Percentiles rank a stretch among this genome's conserved stretches.
Evolutionary conservation across 2,888 invertebrate genomes (phyloP).

Genomic region (Idaea straminata): DNA sequence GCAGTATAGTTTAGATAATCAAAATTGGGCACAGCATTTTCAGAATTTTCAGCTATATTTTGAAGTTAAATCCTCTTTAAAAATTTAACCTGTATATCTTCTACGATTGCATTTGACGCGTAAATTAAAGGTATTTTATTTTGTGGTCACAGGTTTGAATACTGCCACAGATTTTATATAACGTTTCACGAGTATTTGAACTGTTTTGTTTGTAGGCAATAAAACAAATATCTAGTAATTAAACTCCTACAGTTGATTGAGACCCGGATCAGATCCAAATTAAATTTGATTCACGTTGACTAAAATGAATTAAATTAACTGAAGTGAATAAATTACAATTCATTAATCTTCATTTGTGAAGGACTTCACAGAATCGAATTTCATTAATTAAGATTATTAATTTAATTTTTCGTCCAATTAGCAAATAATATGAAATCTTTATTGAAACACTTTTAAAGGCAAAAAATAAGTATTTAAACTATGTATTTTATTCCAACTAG

Average conservation of each 20-base stretch:
- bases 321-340: not conserved
- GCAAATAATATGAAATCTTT: not conserved
- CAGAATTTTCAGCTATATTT: too few species aligned
- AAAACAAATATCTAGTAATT: not conserved
- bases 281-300: not conserved
- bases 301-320: not conserved
- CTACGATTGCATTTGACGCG: too few species aligned
- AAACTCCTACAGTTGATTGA: not conserved
- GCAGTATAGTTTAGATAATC: too few species aligned
- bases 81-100: too few species aligned
- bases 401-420: conserved; percentile 5
- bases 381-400: conserved; percentile 12
- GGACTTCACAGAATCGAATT: not conserved
- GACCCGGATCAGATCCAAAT: not conserved
- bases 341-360: not conserved
- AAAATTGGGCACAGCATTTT: too few species aligned
- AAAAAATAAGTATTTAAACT: too few species aligned
- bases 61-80: too few species aligned
- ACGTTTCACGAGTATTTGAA: too few species aligned
- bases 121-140: too few species aligned
- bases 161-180: too few species aligned
- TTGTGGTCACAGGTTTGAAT: too few species aligned
- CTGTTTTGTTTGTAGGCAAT: not conserved
- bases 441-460: not conserved
- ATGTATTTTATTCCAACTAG: too few species aligned